Percentiles rank a stretch among this genome's conserved stretches.
Conservation (phyloP, 2,888 invertebrate species). For the Thecophora atra region DNA sequence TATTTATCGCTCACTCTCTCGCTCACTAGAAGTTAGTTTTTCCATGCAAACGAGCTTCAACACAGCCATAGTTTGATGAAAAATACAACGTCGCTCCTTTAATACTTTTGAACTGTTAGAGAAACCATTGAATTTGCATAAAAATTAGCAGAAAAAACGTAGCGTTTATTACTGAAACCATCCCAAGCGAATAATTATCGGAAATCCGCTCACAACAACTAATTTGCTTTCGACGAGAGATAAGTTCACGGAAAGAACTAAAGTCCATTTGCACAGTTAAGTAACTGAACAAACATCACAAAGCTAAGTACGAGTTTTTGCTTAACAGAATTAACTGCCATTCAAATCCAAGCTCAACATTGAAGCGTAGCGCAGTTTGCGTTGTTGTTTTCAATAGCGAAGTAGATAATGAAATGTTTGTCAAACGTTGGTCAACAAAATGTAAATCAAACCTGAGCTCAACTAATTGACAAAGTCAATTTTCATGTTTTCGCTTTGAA, state of each 20-base stretch:
- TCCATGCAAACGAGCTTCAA: not conserved
- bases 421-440: too few species aligned
- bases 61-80: conserved; percentile 4
- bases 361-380: too few species aligned
- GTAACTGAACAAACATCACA: not conserved
- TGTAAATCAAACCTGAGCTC: too few species aligned
- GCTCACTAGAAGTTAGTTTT: not conserved
- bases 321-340: too few species aligned
- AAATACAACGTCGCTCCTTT: not conserved
- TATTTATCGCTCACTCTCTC: too few species aligned
- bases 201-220: conserved; percentile 24
- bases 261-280: not conserved
- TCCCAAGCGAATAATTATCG: conserved; percentile 19
- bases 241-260: too few species aligned
- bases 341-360: too few species aligned
- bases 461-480: too few species aligned
- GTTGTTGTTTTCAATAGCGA: too few species aligned
- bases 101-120: not conserved
- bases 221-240: not conserved
- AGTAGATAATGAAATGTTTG: too few species aligned
- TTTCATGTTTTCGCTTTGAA: too few species aligned
- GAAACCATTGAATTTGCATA: not conserved
- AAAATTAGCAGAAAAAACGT: not conserved
- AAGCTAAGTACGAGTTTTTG: too few species aligned
- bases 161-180: not conserved